Evolutionary conservation across 2,888 invertebrate species (phyloP), one percentile per base, ranked within the genome.

Genomic region (Saturnia japonica): DNA sequence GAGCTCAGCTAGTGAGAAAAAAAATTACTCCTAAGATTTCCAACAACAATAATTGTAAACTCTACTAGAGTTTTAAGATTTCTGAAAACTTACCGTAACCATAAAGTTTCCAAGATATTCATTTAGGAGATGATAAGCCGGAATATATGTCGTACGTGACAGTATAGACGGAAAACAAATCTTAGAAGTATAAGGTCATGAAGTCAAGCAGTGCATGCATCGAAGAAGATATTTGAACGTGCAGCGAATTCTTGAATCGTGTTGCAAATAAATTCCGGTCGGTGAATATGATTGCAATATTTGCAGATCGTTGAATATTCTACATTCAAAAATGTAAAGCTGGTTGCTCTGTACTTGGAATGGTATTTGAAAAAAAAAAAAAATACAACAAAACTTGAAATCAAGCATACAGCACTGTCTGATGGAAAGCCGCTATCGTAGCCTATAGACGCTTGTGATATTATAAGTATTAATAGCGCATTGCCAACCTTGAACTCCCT

Each of bases 141-240:
- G 11, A 64, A 64, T 64, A n/a, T 42, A 28, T 69, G 16, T 74
- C 71, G 76, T 75, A 80, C 80, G 79, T 80, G 79, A 80, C 77
- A 70, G 76, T 77, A 77, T 74, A 75, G 72, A 75, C 70, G 64
- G 74, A 72, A 78, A 82, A 80, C 79, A 80, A 82, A 84, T 85
- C 82, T 81, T 74, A 70, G 77, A 77, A 75, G 74, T 70, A 72
- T 74, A 72, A 77, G 74, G 71, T 72, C 74, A 73, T 72, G 74
- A 77, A 78, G 75, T 76, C 77, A 78, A 75, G 73, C 76, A 76
- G 76, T 79, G 81, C 81, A 81, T 75, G 73, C 74, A 76, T 70
- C 72, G 72, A 78, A 80, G 75, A 76, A 81, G 77, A 74, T 80
- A 82, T 78, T 76, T 77, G 75, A 71, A 82, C 83, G 82, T 81